A percentile compares a stretch with the other conserved stretches of the same genome.
Conservation (phyloP, 2,888 invertebrate species). For the Proisotoma minuta region DNA sequence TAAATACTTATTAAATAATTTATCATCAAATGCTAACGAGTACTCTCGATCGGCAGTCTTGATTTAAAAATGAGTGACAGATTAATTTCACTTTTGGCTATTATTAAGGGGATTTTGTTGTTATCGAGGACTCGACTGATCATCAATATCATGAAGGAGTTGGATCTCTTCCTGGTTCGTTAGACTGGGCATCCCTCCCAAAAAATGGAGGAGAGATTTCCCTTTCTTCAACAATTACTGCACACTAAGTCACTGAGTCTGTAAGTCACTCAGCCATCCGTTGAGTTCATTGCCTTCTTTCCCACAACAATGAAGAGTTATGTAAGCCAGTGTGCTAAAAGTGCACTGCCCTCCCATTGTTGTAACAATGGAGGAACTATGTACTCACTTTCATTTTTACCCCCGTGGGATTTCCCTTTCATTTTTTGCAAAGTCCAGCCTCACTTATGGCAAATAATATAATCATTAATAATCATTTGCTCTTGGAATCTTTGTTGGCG, state of each 20-base stretch:
- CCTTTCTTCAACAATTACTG: constrained; percentile 34
- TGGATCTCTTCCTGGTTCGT: constrained; percentile 39
- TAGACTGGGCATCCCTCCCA: constrained; percentile 11
- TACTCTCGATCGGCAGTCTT: too few species aligned
- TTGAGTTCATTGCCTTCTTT: constrained; percentile 36
- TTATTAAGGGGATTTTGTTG: too few species aligned
- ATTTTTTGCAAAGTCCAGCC: neutral
- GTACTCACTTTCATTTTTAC: constrained; percentile 7
- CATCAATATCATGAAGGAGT: too few species aligned
- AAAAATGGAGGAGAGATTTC: constrained; percentile 27
- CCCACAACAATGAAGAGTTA: constrained; percentile 15
- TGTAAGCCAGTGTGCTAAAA: constrained; percentile 39
- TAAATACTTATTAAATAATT: too few species aligned
- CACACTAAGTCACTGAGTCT: constrained; percentile 20
- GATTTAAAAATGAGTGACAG: too few species aligned
- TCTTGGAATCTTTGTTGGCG: neutral
- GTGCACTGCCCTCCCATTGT: neutral
- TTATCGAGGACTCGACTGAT: too few species aligned
- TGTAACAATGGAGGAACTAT: constrained; percentile 3
- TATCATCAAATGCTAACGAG: too few species aligned
- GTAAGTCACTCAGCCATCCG: constrained; percentile 37
- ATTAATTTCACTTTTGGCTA: too few species aligned
- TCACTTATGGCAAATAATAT: neutral
- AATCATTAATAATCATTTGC: neutral
- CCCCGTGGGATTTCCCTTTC: constrained; percentile 10